Evolutionary conservation across 2,113 vertebrate species (phyloP), one percentile per base, ranked within the genome.

Genomic region (Coptodon bakossiorum): DNA sequence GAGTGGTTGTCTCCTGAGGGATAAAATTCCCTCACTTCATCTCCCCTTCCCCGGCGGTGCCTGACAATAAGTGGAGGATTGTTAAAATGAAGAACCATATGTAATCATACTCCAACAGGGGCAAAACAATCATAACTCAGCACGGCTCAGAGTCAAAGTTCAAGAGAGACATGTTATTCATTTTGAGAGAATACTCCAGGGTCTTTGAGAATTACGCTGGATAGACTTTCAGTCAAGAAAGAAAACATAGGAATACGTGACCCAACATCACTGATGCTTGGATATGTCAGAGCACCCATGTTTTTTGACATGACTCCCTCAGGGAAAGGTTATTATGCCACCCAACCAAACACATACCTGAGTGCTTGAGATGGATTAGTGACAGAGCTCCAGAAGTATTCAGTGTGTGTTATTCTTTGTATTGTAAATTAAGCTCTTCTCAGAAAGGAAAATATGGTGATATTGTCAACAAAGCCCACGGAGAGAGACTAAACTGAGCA

Each of bases 81-180:
- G 89, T 85, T 93, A 87, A 91, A 96, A 94, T 91, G 83, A 91
- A 91, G 89, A 85, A 88, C 66, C 83, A 94, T 93, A 90, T 89
- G 89, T 93, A 95, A 96, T 96, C 93, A 93, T 92, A 89, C 94
- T 92, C 88, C 68, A 86, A 84, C 87, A 43, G 91, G 90, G 84
- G 92, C 89, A 92, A 94, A 93, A 93, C 91, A 93, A 95, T 96
- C 92, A 90, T 85, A 91, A 85, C 43, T 86, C 82, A 90, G 66
- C 86, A 78, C 36, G 56, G 53, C 63, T 48, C 45, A 63, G 88
- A 91, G 94, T 95, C 93, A 95, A 84, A 95, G 93, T 90, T 96
- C 93, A 94, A 91, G 81, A 93, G 82, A 88, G 91, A 92, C 89
- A 91, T 93, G 91, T 92, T 92, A 90, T 92, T 94, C 86, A 88